Evolutionary conservation across 2,888 invertebrate genomes (phyloP).

Genomic region (Mythimna vitellina): DNA sequence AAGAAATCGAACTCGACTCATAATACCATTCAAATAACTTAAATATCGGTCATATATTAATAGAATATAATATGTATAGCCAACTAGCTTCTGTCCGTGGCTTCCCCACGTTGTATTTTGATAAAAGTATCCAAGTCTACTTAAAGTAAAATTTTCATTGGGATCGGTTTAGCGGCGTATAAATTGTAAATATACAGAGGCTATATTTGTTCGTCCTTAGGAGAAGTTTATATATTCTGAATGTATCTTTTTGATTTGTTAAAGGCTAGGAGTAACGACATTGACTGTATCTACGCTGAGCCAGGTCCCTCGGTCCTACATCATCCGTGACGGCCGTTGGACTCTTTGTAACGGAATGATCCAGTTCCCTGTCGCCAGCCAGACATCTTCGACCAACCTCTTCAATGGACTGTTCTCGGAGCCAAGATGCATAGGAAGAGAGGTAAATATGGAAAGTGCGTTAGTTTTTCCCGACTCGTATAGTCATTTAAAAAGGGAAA

Average conservation of each 20-base stretch:
- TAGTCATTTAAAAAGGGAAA: background rate
- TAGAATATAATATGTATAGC: background rate
- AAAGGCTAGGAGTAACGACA: slow-evolving; percentile 79
- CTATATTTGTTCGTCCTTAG: background rate
- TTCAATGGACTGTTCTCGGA: slow-evolving; percentile 70
- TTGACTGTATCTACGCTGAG: slow-evolving; percentile 75
- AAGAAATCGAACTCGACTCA: background rate
- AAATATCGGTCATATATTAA: background rate
- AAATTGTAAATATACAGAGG: too few species aligned
- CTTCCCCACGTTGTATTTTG: too few species aligned
- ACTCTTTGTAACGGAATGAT: slow-evolving; percentile 80
- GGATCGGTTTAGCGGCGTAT: too few species aligned
- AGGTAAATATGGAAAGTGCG: slow-evolving; percentile 69
- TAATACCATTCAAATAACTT: background rate
- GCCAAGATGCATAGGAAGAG: slow-evolving; percentile 83
- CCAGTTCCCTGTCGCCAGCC: slow-evolving; percentile 68
- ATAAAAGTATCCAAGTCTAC: too few species aligned
- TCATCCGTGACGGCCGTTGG: slow-evolving; percentile 83
- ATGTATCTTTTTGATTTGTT: background rate
- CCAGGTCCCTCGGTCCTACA: slow-evolving; percentile 75
- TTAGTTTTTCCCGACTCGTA: background rate
- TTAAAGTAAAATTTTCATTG: too few species aligned
- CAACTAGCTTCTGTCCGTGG: background rate
- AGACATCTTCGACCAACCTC: slow-evolving; percentile 58
- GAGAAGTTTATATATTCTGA: background rate